Evolutionary conservation across 2,888 invertebrate species (phyloP).

Genomic region (Halictus ligatus): DNA sequence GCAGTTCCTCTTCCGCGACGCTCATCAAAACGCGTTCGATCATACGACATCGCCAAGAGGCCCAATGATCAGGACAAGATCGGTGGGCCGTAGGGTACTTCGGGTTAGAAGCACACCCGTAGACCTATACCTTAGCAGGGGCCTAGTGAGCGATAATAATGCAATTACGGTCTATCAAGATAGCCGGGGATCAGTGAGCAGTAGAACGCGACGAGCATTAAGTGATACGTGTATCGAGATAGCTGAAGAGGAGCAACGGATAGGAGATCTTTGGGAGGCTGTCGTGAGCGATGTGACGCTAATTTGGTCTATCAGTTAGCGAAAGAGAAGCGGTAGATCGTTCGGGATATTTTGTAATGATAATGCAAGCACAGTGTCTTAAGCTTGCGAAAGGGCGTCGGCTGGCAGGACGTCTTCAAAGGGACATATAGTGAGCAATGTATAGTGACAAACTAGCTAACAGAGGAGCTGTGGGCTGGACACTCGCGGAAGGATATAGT

Average conservation of each 20-base stretch:
- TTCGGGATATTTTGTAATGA: not conserved
- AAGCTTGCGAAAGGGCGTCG: not conserved
- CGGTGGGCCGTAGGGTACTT: not conserved
- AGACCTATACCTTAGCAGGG: not conserved
- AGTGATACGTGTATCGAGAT: conserved; percentile 2
- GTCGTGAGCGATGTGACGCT: not conserved
- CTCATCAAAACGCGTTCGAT: not conserved
- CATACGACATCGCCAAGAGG: not conserved
- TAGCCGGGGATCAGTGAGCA: not conserved
- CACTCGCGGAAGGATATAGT: too few species aligned
- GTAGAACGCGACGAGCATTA: not conserved
- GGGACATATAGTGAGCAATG: not conserved
- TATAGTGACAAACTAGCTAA: too few species aligned
- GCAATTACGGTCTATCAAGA: not conserved
- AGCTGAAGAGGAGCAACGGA: not conserved
- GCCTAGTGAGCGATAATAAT: not conserved
- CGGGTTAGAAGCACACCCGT: not conserved
- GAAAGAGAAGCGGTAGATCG: not conserved
- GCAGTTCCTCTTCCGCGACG: not conserved
- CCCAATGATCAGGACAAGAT: not conserved
- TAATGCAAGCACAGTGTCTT: not conserved
- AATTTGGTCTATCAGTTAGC: not conserved
- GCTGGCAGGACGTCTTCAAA: not conserved
- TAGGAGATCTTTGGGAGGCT: not conserved
- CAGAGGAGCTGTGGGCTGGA: too few species aligned